Conservation (phyloP, 2,888 invertebrate species). For the Dysmachus trigonus region DNA sequence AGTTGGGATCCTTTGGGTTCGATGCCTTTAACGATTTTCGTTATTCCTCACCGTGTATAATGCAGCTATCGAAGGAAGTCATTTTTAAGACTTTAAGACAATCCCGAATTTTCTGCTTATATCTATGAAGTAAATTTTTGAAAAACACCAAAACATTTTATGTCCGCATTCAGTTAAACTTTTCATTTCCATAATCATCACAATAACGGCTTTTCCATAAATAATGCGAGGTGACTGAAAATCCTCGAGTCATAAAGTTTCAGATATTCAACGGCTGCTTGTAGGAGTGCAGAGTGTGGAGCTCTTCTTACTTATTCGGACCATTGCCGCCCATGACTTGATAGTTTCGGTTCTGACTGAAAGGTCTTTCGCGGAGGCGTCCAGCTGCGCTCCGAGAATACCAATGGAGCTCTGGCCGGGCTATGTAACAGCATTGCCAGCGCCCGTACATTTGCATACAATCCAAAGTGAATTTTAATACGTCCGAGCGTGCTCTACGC, state of each 20-base stretch:
- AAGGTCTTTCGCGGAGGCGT: background rate
- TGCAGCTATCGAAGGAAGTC: no score
- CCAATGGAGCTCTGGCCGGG: background rate
- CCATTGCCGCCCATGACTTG: background rate
- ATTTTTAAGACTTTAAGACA: no score
- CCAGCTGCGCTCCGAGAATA: background rate
- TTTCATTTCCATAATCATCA: background rate
- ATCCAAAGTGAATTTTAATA: slow-evolving; percentile 25
- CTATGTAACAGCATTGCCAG: background rate
- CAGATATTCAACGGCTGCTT: background rate
- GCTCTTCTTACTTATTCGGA: background rate
- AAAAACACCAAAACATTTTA: background rate
- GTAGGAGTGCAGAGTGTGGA: background rate
- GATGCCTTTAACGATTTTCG: no score
- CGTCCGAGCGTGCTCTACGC: background rate
- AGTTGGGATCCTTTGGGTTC: no score
- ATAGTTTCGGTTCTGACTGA: background rate
- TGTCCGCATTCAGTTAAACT: background rate
- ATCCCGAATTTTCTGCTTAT: no score
- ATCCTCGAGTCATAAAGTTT: background rate
- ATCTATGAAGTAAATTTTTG: background rate
- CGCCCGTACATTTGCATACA: slow-evolving; percentile 4
- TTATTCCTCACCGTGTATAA: no score
- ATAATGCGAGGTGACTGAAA: background rate
- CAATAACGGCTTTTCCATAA: background rate